phyloP scores from a whole-genome alignment of 2,888 invertebrate species.

The Dynastes hyllus region DNA sequence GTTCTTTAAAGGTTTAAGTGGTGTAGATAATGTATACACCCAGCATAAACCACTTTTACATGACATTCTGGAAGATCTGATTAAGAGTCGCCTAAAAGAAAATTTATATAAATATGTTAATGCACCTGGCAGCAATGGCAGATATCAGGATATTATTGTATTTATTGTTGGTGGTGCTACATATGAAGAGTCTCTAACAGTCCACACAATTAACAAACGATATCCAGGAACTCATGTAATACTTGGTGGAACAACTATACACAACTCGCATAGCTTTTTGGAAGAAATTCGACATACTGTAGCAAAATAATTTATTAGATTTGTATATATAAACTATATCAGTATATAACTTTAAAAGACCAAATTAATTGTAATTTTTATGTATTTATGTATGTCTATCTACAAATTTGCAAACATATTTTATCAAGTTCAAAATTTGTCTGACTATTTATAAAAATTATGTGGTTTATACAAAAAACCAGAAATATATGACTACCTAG shows the following conservation, averaged over 20 bases:
- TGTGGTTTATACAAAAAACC: no score
- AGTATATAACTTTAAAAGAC: no score
- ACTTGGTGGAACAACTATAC: constrained; percentile 93
- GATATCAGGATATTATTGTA: constrained; percentile 94
- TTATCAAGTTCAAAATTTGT: no score
- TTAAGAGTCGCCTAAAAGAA: constrained; percentile 92
- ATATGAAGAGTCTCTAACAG: constrained; percentile 93
- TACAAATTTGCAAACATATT: no score
- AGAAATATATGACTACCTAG: background rate
- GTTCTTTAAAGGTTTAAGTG: constrained; percentile 91
- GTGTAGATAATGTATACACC: constrained; percentile 99
- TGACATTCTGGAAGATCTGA: constrained; percentile 91
- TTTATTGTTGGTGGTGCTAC: constrained; percentile 98
- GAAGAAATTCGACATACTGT: constrained; percentile 78
- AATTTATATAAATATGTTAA: constrained; percentile 89
- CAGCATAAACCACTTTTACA: constrained; percentile 96
- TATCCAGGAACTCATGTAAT: constrained; percentile 85
- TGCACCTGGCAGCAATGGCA: constrained; percentile 75
- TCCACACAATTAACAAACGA: constrained; percentile 85
- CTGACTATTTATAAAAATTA: no score
- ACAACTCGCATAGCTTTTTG: constrained; percentile 88
- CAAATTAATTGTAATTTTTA: no score
- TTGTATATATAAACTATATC: constrained; percentile 5
- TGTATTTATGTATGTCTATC: no score
- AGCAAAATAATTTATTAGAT: constrained; percentile 40